Conservation (phyloP, 2,113 vertebrate genomes). For the Narcine bancroftii region DNA sequence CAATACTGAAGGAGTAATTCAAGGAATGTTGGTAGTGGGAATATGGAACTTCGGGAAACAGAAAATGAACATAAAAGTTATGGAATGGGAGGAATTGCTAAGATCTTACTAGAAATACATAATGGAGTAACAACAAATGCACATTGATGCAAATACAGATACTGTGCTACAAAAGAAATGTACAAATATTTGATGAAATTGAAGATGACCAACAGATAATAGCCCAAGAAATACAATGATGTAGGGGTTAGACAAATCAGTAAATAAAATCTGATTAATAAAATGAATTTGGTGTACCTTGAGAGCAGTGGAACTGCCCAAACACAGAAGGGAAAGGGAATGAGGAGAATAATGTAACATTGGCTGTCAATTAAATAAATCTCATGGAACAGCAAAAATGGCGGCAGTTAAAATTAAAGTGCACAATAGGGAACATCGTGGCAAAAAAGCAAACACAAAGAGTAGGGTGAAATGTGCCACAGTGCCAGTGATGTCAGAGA, state of each 20-base stretch:
- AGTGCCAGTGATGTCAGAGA: neutral
- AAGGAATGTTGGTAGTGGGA: neutral
- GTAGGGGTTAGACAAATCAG: neutral
- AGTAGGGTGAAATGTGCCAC: neutral
- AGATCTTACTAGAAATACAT: neutral
- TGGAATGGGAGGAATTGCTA: neutral
- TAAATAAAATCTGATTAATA: neutral
- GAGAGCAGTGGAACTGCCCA: neutral
- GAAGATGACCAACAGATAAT: neutral
- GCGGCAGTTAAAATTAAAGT: neutral
- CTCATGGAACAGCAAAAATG: neutral
- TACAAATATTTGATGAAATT: neutral
- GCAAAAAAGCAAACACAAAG: neutral
- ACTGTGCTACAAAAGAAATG: neutral
- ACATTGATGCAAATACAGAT: neutral
- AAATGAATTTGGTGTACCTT: neutral
- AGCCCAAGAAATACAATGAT: neutral
- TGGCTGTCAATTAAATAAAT: neutral
- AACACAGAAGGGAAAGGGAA: neutral
- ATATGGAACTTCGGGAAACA: neutral
- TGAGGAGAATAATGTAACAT: neutral
- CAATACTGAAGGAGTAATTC: too few relatives aligned
- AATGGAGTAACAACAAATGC: neutral
- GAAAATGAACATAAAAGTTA: neutral
- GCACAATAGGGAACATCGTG: slow-evolving; percentile 9